Percentiles rank a stretch among this genome's conserved stretches.
Conservation (phyloP, 1,140 invertebrate species). For the Phthorimaea operculella region DNA sequence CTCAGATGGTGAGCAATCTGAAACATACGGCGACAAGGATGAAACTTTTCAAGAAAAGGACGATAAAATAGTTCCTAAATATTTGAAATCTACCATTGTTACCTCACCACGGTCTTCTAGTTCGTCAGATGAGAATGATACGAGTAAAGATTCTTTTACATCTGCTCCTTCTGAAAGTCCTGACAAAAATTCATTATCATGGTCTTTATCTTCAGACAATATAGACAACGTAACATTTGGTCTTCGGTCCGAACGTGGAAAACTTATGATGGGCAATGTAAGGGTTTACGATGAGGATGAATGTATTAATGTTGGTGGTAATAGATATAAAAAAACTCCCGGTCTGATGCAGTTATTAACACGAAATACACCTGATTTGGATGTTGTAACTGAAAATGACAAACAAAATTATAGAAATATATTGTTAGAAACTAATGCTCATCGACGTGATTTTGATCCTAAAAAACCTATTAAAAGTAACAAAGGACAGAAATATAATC, state of each 20-base stretch:
- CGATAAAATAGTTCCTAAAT: neutral
- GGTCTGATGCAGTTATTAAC: slow-evolving; percentile 26
- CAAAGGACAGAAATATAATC: neutral
- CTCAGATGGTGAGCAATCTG: neutral
- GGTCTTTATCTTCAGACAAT: slow-evolving; percentile 5
- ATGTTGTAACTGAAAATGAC: slow-evolving; percentile 14
- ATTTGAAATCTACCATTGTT: neutral
- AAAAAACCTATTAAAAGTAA: slow-evolving; percentile 18
- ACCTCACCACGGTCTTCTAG: neutral
- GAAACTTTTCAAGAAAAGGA: neutral
- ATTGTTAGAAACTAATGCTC: slow-evolving; percentile 21
- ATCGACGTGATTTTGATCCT: slow-evolving; percentile 20
- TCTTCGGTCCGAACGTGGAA: neutral
- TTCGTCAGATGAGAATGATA: slow-evolving; percentile 1
- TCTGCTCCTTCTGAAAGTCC: neutral
- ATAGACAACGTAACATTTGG: neutral
- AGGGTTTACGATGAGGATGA: neutral
- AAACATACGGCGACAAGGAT: neutral
- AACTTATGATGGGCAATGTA: slow-evolving; percentile 4
- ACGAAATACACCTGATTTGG: slow-evolving; percentile 9
- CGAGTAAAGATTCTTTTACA: neutral
- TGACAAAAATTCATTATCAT: slow-evolving; percentile 4
- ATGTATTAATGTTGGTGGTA: slow-evolving; percentile 2
- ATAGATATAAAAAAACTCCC: slow-evolving; percentile 13
- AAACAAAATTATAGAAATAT: slow-evolving; percentile 25